phyloP scores from a whole-genome alignment of 2,888 invertebrate genomes.

The Heliconius hortense region DNA sequence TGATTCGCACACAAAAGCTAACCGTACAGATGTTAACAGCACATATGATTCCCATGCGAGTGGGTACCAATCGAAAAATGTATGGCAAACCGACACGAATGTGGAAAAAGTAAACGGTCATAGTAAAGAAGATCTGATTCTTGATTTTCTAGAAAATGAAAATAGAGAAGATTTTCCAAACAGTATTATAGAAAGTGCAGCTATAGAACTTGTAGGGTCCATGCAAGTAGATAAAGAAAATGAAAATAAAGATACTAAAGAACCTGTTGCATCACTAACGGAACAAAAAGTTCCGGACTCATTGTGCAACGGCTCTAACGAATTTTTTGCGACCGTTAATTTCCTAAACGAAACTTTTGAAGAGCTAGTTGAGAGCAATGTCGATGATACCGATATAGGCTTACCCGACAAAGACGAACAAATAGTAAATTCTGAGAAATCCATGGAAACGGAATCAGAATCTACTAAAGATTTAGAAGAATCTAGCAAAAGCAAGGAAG shows the following conservation, averaged over 20 bases:
- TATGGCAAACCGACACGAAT: slow-evolving; percentile 38
- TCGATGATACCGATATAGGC: slow-evolving; percentile 67
- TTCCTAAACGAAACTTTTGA: slow-evolving; percentile 72
- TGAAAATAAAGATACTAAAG: slow-evolving; percentile 3
- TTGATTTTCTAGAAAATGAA: slow-evolving; percentile 10
- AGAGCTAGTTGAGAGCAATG: slow-evolving; percentile 74
- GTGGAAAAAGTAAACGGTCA: slow-evolving; percentile 42
- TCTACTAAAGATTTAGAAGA: slow-evolving; percentile 25
- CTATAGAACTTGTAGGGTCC: not conserved
- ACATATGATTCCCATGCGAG: slow-evolving; percentile 57
- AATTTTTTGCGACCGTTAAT: slow-evolving; percentile 67
- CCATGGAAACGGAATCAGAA: slow-evolving; percentile 34
- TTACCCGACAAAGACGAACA: slow-evolving; percentile 55
- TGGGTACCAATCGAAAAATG: slow-evolving; percentile 37
- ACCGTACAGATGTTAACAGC: slow-evolving; percentile 49
- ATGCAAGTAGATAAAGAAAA: not conserved
- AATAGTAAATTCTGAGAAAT: slow-evolving; percentile 45
- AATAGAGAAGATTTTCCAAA: not conserved
- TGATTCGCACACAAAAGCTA: slow-evolving; percentile 53
- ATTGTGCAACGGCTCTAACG: slow-evolving; percentile 60
- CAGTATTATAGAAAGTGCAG: not conserved
- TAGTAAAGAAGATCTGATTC: slow-evolving; percentile 19
- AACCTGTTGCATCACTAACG: slow-evolving; percentile 12
- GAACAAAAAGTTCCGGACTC: slow-evolving; percentile 28
- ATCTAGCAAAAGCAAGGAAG: not conserved